phyloP scores from a whole-genome alignment of 2,797 vertebrate genomes.

The Pterois miles region DNA sequence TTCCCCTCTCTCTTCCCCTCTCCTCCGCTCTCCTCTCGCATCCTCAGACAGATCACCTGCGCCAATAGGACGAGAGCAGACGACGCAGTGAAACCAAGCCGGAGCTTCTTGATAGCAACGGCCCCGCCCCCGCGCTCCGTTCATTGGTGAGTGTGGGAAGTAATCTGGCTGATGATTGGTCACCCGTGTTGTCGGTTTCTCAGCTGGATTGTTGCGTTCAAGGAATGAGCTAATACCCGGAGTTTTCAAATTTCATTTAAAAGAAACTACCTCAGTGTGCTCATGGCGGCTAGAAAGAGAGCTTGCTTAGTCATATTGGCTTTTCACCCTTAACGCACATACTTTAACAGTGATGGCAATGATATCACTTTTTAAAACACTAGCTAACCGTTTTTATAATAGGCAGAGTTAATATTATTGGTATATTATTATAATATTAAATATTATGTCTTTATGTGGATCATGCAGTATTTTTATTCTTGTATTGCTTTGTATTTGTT shows the following conservation, averaged over 20 bases:
- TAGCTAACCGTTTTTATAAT: background rate
- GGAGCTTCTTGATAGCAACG: conserved; percentile 67
- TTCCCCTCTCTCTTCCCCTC: conserved; percentile 78
- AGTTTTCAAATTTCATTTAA: rapidly evolving
- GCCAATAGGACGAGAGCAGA: conserved; percentile 82
- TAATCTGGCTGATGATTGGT: conserved; percentile 78
- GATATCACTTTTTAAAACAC: too few species aligned
- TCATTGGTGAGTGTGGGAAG: conserved; percentile 64
- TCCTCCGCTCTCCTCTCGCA: conserved; percentile 76
- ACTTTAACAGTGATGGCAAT: background rate
- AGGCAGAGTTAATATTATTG: background rate
- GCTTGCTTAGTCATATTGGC: background rate
- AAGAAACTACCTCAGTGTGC: background rate
- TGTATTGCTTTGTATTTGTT: background rate
- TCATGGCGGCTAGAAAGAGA: background rate
- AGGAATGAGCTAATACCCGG: rapidly evolving
- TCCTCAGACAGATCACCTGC: conserved; percentile 87
- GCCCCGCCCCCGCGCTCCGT: conserved; percentile 69
- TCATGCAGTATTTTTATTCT: too few species aligned
- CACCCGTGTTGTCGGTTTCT: conserved; percentile 55
- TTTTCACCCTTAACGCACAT: background rate
- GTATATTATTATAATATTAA: too few species aligned
- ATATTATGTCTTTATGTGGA: too few species aligned
- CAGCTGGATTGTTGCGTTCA: conserved; percentile 51
- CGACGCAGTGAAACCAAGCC: conserved; percentile 85